Evolutionary conservation across 1,140 invertebrate species (phyloP).

Genomic region (Nasonia giraulti): DNA sequence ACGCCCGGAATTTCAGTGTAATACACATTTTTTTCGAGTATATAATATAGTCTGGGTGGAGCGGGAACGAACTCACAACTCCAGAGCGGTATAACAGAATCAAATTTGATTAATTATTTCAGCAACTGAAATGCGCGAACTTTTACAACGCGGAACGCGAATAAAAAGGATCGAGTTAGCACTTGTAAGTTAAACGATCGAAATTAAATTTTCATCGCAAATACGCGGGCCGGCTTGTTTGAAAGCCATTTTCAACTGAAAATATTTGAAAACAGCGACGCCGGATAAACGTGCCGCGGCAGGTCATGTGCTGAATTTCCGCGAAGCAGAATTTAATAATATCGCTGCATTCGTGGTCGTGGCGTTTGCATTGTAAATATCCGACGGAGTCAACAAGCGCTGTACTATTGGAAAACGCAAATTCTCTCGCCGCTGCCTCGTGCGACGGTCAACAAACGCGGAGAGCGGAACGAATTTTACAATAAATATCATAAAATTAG

Average conservation of each 20-base stretch:
- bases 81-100: not conserved
- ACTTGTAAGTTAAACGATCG: not conserved
- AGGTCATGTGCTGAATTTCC: not conserved
- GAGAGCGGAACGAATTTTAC: constrained; percentile 3
- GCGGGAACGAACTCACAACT: not conserved
- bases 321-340: constrained; percentile 47
- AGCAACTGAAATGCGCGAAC: not conserved
- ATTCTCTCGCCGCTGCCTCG: constrained; percentile 22
- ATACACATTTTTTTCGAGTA: not conserved
- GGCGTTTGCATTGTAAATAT: constrained; percentile 49
- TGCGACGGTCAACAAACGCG: constrained; percentile 22
- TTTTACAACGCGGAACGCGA: not conserved
- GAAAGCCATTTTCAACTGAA: constrained; percentile 13
- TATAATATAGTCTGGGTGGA: too few species aligned
- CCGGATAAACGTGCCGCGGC: not conserved
- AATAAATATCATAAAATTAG: constrained; percentile 46
- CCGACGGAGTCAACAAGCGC: constrained; percentile 40
- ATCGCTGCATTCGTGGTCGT: constrained; percentile 34
- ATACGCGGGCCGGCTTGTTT: not conserved
- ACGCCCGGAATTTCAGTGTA: not conserved
- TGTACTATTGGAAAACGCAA: constrained; percentile 47
- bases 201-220: constrained; percentile 34
- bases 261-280: constrained; percentile 32
- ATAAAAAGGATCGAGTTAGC: not conserved
- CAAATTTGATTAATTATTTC: not conserved